These are phyloP conservation scores for Phalloptychus januarius DNA, from an alignment of 2,797 vertebrate genomes.

Conservation along the genomic window DNA sequence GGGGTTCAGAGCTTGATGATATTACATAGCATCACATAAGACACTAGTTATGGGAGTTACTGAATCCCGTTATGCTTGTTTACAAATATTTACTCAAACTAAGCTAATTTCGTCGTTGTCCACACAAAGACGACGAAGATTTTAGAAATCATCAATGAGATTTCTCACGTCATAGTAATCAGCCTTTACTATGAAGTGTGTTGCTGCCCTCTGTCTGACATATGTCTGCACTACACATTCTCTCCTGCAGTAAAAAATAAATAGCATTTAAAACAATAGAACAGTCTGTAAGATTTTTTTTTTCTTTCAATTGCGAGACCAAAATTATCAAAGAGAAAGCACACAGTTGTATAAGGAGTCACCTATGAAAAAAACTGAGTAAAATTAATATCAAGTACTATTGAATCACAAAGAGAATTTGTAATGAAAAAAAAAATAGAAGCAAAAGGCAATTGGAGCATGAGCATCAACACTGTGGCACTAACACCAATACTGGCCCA, in stretches of 20 bases:
- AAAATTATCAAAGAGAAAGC: not conserved
- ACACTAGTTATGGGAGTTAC: not conserved
- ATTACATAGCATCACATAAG: not conserved
- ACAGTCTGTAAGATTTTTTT: not conserved
- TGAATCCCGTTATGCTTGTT: not conserved
- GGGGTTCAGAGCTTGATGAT: too few species aligned
- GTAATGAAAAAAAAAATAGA: not conserved
- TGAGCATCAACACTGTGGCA: not conserved
- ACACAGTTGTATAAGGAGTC: not conserved
- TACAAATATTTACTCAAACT: not conserved
- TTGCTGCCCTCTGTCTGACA: conserved; percentile 66
- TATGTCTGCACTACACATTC: not conserved
- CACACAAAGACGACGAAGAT: not conserved
- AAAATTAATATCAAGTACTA: not conserved
- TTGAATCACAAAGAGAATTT: not conserved
- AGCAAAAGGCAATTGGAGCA: not conserved
- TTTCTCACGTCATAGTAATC: not conserved
- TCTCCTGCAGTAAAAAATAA: not conserved
- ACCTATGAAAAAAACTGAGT: not conserved
- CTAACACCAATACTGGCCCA: not conserved
- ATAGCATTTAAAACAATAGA: not conserved
- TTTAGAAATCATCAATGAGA: not conserved
- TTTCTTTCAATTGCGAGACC: not conserved
- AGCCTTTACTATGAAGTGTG: conserved; percentile 6
- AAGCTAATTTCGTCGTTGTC: not conserved